phyloP scores from a whole-genome alignment of 2,888 invertebrate genomes.

The Ditula angustiorana region DNA sequence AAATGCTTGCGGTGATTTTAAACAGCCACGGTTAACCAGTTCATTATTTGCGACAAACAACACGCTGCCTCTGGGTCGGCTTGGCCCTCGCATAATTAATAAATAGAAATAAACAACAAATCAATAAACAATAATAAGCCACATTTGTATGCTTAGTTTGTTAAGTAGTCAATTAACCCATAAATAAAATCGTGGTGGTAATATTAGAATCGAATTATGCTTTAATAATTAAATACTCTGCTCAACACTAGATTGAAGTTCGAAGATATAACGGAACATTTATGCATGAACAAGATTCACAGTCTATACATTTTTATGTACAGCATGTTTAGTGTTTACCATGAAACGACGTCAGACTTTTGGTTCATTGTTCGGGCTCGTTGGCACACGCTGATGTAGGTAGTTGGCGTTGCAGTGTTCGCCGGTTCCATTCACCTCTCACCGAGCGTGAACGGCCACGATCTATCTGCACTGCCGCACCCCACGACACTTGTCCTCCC shows the following conservation, averaged over 20 bases:
- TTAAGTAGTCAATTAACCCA: neutral
- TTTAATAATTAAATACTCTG: too few species aligned
- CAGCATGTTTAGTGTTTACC: slow-evolving; percentile 43
- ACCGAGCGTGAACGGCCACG: slow-evolving; percentile 78
- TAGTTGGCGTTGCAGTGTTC: slow-evolving; percentile 78
- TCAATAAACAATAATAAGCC: slow-evolving; percentile 3
- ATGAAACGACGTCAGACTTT: slow-evolving; percentile 65
- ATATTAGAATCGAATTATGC: too few species aligned
- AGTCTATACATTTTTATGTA: slow-evolving; percentile 11
- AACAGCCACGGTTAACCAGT: slow-evolving; percentile 38
- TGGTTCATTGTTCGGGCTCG: slow-evolving; percentile 82
- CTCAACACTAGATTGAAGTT: too few species aligned
- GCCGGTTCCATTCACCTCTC: slow-evolving; percentile 83
- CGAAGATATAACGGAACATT: too few species aligned
- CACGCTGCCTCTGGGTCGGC: slow-evolving; percentile 15
- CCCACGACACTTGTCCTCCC: slow-evolving; percentile 44
- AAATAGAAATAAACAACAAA: slow-evolving; percentile 8
- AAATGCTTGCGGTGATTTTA: slow-evolving; percentile 26
- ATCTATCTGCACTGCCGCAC: slow-evolving; percentile 45
- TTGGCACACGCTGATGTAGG: slow-evolving; percentile 75
- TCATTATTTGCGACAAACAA: slow-evolving; percentile 37
- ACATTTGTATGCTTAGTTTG: neutral
- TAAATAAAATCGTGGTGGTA: neutral
- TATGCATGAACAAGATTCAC: neutral
- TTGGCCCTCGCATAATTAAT: slow-evolving; percentile 19